These are phyloP conservation scores for mouse (Mus musculus) DNA, from an alignment of 2,113 vertebrate species.

Conservation along the genomic window GRCm39 chr1:119882001-119882500, in stretches of 20 bases:
- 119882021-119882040: slow-evolving; percentile 36
- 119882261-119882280: background rate
- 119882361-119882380: background rate
- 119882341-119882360: background rate
- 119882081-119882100: background rate
- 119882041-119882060: background rate
- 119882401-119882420: background rate
- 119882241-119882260: background rate
- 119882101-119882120: background rate
- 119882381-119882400: background rate
- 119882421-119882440: background rate
- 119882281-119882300: slow-evolving; percentile 35
- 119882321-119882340: background rate
- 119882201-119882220: background rate
- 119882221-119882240: background rate
- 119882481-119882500: no score
- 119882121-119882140: background rate
- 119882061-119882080: background rate
- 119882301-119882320: slow-evolving; percentile 24
- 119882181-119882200: background rate
- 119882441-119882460: background rate
- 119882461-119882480: background rate
- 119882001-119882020: slow-evolving; percentile 73
- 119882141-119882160: background rate
- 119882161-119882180: background rate